phyloP scores from a whole-genome alignment of 2,797 vertebrate species.

The Gymnothorax javanicus region DNA sequence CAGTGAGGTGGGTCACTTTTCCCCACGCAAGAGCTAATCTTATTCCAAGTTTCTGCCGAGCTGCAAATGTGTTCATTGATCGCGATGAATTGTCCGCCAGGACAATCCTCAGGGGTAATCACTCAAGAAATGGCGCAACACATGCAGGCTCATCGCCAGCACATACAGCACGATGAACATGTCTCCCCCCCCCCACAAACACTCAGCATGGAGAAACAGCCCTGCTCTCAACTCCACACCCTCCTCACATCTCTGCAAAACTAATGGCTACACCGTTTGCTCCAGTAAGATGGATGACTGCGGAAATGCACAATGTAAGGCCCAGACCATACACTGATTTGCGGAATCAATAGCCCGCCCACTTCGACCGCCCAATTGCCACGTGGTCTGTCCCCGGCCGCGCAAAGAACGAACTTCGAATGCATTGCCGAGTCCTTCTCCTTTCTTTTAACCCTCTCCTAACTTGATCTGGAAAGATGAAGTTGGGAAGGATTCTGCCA shows the following conservation, averaged over 20 bases:
- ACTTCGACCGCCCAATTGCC: neutral
- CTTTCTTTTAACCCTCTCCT: neutral
- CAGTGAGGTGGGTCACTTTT: neutral
- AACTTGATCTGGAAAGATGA: no score
- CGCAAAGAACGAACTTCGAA: neutral
- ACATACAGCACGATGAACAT: neutral
- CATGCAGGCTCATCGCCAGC: neutral
- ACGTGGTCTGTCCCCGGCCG: neutral
- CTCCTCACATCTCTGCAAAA: neutral
- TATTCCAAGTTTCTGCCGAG: neutral
- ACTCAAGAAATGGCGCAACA: neutral
- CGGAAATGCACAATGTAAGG: neutral
- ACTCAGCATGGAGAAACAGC: neutral
- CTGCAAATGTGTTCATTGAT: neutral
- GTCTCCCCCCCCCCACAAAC: neutral
- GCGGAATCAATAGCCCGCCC: neutral
- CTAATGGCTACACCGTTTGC: neutral
- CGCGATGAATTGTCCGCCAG: neutral
- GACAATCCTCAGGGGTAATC: neutral
- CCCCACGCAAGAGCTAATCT: neutral
- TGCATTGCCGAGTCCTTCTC: neutral
- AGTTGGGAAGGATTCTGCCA: no score
- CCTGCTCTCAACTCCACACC: neutral
- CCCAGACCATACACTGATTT: neutral
- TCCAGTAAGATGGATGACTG: conserved; percentile 11